Base-by-base conservation (phyloP, 2,888 invertebrate species). In the Trissonchulus sp. region DNA sequence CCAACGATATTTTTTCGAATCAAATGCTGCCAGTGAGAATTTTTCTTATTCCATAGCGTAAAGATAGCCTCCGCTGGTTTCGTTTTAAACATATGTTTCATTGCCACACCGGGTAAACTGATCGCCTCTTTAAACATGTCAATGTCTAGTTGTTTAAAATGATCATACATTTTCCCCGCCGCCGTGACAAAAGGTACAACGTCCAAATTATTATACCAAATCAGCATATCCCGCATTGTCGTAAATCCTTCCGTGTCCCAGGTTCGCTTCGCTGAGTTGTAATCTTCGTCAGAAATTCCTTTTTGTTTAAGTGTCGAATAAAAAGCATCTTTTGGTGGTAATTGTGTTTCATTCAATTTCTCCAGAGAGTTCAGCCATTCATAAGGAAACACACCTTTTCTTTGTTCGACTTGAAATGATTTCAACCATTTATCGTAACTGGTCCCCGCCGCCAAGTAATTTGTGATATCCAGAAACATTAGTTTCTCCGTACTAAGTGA, bases 141-240 rank as follows among this genome's bases (percentile, higher is more conserved):
- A 3, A 65, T 28, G 3, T 28, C 28, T 8, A 65, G 30, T 28
- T 28, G 15, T 15, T 65, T 78, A 1, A 69, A 78, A 23, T 8
- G 71, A 15, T 68, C 74, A 30, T 78, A 77, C 72, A 80, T 80
- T 76, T 63, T 76, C 1, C 38, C 77, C 1, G 73, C 74, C 33
- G 79, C 79, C 63, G 65, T 75, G 2, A 79, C 73, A 60, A 77
- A 79, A 3, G n/a, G 75, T 34, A 74, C 68, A 36, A 68, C 74
- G 2, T 78, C 79, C n/a, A 63, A 60, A 28, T 36, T 74, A 33
- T 78, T 79, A 34, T 78, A 73, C 28, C 28, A 63, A 2, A 38
- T 34, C 15, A 78, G 76, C 48, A 75, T 73, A 35, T 69, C 72
- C 35, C 23, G 48, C 65, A 72, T n/a, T 3, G 37, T 63, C 30